phyloP scores from a whole-genome alignment of 2,113 vertebrate species.

The Pyxicephalus adspersus region DNA sequence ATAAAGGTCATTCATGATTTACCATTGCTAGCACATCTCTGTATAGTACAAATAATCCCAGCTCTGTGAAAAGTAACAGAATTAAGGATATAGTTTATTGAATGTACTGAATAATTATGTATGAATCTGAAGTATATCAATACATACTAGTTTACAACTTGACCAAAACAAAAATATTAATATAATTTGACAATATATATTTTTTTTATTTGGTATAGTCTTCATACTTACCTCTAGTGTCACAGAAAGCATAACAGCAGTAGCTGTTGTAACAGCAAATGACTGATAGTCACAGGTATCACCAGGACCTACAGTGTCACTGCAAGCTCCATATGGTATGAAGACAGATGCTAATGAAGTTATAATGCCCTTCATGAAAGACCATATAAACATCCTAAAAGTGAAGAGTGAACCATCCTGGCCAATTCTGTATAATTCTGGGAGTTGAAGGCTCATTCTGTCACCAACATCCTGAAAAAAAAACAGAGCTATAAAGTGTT shows the following conservation, averaged over 20 bases:
- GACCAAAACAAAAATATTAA: not conserved
- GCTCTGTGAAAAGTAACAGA: too few relatives aligned
- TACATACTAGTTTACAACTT: not conserved
- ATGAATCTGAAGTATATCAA: too few relatives aligned
- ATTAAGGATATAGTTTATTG: too few relatives aligned
- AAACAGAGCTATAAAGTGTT: not conserved
- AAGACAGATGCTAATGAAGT: conserved; percentile 84
- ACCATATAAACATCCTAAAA: conserved; percentile 67
- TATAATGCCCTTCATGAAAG: conserved; percentile 75
- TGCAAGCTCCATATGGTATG: conserved; percentile 72
- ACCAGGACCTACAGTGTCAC: conserved; percentile 53
- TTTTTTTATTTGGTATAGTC: not conserved
- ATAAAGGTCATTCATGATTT: too few relatives aligned
- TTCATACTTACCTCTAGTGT: conserved; percentile 77
- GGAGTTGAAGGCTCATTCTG: conserved; percentile 76
- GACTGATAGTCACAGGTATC: conserved; percentile 79
- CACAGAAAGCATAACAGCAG: conserved; percentile 73
- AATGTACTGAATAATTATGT: too few relatives aligned
- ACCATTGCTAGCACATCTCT: too few relatives aligned
- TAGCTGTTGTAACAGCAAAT: conserved; percentile 75
- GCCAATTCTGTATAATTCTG: conserved; percentile 77
- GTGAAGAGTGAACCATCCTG: conserved; percentile 81
- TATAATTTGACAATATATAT: not conserved
- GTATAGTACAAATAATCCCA: too few relatives aligned
- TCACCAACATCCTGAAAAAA: conserved; percentile 78